These are phyloP conservation scores for Dryococelus australis DNA, from an alignment of 2,888 invertebrate species.

Conservation along the genomic window DNA sequence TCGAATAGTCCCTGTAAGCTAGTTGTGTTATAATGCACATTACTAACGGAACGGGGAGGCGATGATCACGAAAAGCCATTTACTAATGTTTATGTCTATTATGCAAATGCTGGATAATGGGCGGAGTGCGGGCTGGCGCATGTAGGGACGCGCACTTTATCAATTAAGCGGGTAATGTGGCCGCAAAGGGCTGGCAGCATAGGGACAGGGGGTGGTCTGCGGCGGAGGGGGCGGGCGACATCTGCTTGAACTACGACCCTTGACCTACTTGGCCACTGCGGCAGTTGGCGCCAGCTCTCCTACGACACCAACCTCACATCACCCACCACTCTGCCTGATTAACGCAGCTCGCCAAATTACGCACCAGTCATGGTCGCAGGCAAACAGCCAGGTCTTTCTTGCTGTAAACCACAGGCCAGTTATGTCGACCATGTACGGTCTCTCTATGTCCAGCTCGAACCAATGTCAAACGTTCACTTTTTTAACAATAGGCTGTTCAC, in stretches of 20 bases:
- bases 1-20: no score
- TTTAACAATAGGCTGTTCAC: no score
- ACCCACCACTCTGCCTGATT: not conserved
- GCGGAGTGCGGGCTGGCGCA: not conserved
- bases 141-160: not conserved
- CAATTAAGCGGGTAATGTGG: not conserved
- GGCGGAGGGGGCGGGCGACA: not conserved
- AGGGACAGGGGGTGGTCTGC: not conserved
- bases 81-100: not conserved
- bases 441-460: no score
- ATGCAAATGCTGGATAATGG: not conserved
- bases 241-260: slow-evolving; percentile 1
- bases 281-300: not conserved
- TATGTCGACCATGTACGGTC: no score
- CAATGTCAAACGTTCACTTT: no score
- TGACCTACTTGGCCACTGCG: not conserved
- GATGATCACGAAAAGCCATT: not conserved
- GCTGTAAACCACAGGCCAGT: not conserved
- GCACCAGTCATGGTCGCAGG: not conserved
- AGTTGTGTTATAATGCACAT: no score
- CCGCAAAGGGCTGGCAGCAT: not conserved
- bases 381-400: not conserved
- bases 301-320: not conserved
- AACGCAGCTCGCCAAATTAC: not conserved
- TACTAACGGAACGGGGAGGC: no score